Conservation (phyloP, 2,113 vertebrate genomes). For the Zosterops japonicus region DNA sequence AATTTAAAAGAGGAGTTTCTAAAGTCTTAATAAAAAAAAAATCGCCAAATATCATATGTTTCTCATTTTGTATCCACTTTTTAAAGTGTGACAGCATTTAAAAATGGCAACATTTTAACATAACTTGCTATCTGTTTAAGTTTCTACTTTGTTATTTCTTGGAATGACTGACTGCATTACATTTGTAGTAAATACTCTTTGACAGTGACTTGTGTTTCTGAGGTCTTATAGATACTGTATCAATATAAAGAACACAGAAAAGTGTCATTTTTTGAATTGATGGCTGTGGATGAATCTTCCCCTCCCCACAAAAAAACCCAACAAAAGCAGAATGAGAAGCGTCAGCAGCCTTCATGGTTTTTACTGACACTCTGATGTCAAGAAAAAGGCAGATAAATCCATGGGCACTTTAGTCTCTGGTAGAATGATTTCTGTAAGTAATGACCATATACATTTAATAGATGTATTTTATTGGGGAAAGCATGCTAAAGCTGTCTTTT, state of each 20-base stretch:
- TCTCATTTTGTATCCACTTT: not conserved
- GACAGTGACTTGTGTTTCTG: not conserved
- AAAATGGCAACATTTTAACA: not conserved
- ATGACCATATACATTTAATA: not conserved
- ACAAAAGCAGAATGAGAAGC: not conserved
- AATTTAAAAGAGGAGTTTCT: not conserved
- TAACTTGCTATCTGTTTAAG: not conserved
- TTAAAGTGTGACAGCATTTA: accelerated
- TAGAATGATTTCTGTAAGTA: not conserved
- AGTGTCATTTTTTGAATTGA: not conserved
- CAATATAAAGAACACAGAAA: not conserved
- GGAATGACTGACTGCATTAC: not conserved
- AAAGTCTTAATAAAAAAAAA: not conserved
- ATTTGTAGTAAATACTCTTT: not conserved
- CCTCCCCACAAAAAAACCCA: accelerated
- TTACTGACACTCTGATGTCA: not conserved
- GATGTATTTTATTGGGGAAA: not conserved
- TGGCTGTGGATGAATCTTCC: not conserved
- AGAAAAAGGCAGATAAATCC: not conserved
- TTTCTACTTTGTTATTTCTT: not conserved
- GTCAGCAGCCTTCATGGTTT: not conserved
- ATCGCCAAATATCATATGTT: not conserved
- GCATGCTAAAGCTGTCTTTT: not conserved
- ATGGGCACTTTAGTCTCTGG: not conserved
- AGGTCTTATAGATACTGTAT: not conserved